Base-by-base conservation (phyloP, 2,797 vertebrate genomes). In the Sphenopsis melanotis region DNA sequence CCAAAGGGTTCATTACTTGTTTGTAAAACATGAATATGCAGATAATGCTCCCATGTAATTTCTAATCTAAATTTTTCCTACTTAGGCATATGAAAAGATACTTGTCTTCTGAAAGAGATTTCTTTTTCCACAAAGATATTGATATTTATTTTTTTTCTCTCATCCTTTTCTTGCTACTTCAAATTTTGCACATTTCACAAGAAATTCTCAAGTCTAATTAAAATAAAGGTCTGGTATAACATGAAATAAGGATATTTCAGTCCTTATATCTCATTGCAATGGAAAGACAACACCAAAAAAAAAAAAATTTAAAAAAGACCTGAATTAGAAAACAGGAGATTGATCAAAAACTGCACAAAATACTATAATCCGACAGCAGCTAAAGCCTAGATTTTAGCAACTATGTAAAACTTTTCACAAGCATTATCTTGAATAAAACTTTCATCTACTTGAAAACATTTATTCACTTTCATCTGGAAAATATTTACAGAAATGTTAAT, bases 31-130 rank as follows among this genome's bases (percentile, higher is more conserved):
- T 49, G 30, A 65, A 65, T 92, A 66, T 66, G 26, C 30, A 79
- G 29, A n/a, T 91, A 78, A 60, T 75, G 10, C 8, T 89, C 30
- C 47, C 30, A 68, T 90, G 77, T 84, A 1, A 65, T 93, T 89
- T 74, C 66, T 91, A 85, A 91, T 63, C 71, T 93, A 89, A 89
- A 77, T 87, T 94, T 21, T 95, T 52, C 9, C 66, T 75, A 30
- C 44, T 44, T 61, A 91, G 64, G 22, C 15, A 39, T 77, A 60
- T 22, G 41, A 27, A 88, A 89, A 66, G 15, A 83, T 55, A 91
- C 8, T 5, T 8, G 20, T 50, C 46, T 83, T 44, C 69, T 94
- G 47, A 89, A 94, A 91, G 36, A 41, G 49, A 49, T 30, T 89
- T 2, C 87, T 94, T 90, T 93, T 24, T 30, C 50, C 27, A 57